Evolutionary conservation across 1,140 invertebrate genomes (phyloP).

Genomic region (Apolygus lucorum): DNA sequence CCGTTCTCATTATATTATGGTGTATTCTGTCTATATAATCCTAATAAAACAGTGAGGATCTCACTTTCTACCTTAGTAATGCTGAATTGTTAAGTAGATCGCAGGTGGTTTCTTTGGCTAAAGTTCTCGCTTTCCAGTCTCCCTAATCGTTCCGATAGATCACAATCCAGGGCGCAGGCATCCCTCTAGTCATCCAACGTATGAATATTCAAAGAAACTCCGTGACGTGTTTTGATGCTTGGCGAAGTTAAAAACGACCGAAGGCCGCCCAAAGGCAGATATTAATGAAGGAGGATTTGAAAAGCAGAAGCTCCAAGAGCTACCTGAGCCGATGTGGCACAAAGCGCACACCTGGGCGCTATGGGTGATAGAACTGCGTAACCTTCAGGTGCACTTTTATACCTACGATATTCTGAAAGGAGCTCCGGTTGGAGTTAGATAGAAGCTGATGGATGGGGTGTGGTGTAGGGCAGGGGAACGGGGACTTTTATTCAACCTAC

Average conservation of each 20-base stretch:
- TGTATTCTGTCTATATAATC: no score
- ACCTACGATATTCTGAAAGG: not conserved
- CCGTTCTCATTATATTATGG: no score
- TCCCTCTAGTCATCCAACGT: not conserved
- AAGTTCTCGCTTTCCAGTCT: not conserved
- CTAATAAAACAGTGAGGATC: no score
- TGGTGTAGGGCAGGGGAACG: not conserved
- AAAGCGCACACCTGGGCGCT: conserved; percentile 12
- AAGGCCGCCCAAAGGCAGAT: not conserved
- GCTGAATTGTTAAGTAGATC: no score
- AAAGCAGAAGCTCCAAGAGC: not conserved
- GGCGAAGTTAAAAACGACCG: not conserved
- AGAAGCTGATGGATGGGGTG: not conserved
- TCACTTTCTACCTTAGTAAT: no score
- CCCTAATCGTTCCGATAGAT: not conserved
- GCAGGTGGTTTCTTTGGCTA: not conserved
- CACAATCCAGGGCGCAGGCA: no score
- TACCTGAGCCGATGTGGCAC: conserved; percentile 11
- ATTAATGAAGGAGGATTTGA: conserved; percentile 6
- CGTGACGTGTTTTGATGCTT: not conserved
- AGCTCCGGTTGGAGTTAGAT: not conserved
- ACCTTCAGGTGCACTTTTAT: conserved; percentile 14
- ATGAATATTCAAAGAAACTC: not conserved
- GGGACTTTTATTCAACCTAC: not conserved
- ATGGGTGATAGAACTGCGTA: conserved; percentile 1